These are phyloP conservation scores for Chionodraco myersi DNA, from an alignment of 2,113 vertebrate genomes.

Conservation along the genomic window DNA sequence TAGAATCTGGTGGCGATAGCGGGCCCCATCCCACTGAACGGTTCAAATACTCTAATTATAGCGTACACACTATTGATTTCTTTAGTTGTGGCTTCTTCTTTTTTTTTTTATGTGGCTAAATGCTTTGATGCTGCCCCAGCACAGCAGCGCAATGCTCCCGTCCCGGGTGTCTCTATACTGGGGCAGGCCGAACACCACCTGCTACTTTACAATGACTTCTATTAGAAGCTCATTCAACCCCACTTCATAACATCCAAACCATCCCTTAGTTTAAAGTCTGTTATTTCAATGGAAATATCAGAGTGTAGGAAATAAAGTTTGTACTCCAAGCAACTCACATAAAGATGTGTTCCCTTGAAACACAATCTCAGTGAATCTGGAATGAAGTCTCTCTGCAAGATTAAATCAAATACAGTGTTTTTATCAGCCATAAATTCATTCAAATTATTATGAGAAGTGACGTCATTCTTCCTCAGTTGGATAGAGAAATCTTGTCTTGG, in stretches of 20 bases:
- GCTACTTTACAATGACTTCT: too few relatives aligned
- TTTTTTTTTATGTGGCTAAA: too few relatives aligned
- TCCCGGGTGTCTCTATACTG: too few relatives aligned
- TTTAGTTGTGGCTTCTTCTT: too few relatives aligned
- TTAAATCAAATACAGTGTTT: conserved; percentile 33
- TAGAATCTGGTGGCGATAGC: too few relatives aligned
- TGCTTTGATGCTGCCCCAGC: too few relatives aligned
- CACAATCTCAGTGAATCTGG: conserved; percentile 33
- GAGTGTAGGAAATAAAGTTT: conserved; percentile 21
- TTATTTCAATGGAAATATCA: conserved; percentile 16
- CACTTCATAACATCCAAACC: neutral
- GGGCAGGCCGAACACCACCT: too few relatives aligned
- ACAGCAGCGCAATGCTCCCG: too few relatives aligned
- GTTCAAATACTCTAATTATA: too few relatives aligned
- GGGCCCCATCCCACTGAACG: too few relatives aligned
- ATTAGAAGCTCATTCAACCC: too few relatives aligned
- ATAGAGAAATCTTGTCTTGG: conserved; percentile 18
- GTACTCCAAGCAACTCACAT: neutral
- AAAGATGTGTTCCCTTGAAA: conserved; percentile 35
- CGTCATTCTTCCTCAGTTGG: conserved; percentile 19
- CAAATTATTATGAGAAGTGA: conserved; percentile 54
- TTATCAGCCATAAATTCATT: conserved; percentile 55
- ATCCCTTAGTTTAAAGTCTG: conserved; percentile 18
- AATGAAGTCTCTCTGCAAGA: conserved; percentile 36
- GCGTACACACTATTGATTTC: too few relatives aligned